phyloP scores from a whole-genome alignment of 2,113 vertebrate species.

The Megaceryle torquata region DNA sequence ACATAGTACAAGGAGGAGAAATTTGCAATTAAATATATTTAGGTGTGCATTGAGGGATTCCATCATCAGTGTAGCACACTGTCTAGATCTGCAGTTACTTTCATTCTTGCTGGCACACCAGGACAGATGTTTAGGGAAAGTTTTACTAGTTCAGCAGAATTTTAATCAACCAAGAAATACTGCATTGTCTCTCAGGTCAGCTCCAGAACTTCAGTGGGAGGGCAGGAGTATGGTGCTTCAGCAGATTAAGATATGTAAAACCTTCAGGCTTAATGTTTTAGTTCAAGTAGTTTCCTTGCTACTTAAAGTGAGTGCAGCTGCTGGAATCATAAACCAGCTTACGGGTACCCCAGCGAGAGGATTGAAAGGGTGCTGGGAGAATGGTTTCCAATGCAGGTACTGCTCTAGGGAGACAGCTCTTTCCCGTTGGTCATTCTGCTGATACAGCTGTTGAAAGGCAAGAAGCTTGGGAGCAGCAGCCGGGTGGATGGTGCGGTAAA shows the following conservation, averaged over 20 bases:
- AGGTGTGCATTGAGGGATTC: background rate
- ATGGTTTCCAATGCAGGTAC: rapidly evolving
- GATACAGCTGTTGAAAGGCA: rapidly evolving
- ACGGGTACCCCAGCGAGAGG: rapidly evolving
- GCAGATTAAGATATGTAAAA: background rate
- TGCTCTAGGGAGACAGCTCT: rapidly evolving
- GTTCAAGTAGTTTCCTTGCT: background rate
- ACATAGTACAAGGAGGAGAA: background rate
- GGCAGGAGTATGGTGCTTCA: background rate
- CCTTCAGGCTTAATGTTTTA: background rate
- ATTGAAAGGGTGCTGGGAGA: background rate
- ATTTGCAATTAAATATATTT: rapidly evolving
- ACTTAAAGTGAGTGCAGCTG: background rate
- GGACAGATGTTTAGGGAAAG: background rate
- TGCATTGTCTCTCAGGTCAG: rapidly evolving
- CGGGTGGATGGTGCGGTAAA: background rate
- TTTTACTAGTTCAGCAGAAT: background rate
- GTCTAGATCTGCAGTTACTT: rapidly evolving
- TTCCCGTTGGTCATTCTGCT: rapidly evolving
- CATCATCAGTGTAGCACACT: rapidly evolving
- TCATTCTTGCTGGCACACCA: background rate
- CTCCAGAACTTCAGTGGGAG: rapidly evolving
- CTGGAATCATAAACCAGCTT: background rate
- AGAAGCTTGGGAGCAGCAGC: background rate
- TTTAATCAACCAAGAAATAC: rapidly evolving